These are phyloP conservation scores for Blastobasis lacticolella DNA, from an alignment of 2,888 invertebrate genomes.

Conservation along the genomic window DNA sequence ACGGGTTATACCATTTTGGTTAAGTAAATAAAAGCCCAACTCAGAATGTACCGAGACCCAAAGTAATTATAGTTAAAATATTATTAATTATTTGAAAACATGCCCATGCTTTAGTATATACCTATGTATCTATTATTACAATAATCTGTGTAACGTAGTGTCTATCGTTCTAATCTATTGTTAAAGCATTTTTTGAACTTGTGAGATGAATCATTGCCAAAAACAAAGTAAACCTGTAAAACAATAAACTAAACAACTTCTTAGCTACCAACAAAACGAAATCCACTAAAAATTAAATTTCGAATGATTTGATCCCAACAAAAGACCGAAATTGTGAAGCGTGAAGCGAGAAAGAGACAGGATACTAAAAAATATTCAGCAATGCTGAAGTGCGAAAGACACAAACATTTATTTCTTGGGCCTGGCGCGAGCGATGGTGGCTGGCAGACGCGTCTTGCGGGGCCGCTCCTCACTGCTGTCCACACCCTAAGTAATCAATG, in stretches of 20 bases:
- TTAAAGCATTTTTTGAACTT: too few species aligned
- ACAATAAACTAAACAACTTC: background rate
- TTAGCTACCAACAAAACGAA: constrained; percentile 5
- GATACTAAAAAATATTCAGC: background rate
- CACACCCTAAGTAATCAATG: constrained; percentile 39
- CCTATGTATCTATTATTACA: too few species aligned
- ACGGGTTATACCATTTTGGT: too few species aligned
- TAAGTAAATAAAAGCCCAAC: too few species aligned
- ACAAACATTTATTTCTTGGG: constrained; percentile 72
- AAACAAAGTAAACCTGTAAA: too few species aligned
- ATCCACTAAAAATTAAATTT: constrained; percentile 3
- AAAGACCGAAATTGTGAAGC: background rate
- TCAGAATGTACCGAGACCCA: too few species aligned
- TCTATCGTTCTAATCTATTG: too few species aligned
- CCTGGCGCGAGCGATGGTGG: constrained; percentile 60
- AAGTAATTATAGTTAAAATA: too few species aligned
- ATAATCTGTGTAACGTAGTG: too few species aligned
- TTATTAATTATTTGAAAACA: too few species aligned
- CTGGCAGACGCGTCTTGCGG: constrained; percentile 48
- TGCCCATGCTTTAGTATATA: too few species aligned
- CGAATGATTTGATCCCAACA: constrained; percentile 2
- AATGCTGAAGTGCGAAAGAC: constrained; percentile 20
- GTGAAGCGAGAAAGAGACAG: constrained; percentile 11
- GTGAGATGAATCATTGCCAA: too few species aligned
- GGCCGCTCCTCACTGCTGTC: constrained; percentile 65